Evolutionary conservation across 2,113 vertebrate species (phyloP).

Genomic region (Danionella cerebrum): DNA sequence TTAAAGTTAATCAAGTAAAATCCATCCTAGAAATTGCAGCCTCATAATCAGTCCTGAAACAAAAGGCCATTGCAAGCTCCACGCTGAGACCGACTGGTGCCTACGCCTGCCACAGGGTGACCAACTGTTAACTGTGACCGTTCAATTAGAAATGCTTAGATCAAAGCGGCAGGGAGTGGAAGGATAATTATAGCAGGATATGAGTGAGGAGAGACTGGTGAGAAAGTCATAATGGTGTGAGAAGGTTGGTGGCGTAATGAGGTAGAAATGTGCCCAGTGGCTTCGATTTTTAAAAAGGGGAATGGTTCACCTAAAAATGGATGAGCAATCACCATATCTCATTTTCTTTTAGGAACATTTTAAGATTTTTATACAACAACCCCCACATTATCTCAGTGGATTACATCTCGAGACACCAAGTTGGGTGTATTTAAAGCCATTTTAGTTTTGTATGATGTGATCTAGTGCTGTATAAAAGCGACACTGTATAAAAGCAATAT

Average conservation of each 20-base stretch:
- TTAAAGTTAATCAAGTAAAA: conserved; percentile 41
- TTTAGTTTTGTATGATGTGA: no score
- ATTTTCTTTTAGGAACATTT: no score
- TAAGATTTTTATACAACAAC: no score
- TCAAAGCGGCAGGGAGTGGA: background rate
- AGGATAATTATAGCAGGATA: background rate
- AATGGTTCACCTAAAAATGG: background rate
- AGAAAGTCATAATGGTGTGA: background rate
- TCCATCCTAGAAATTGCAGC: conserved; percentile 28
- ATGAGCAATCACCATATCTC: no score
- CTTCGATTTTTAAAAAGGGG: background rate
- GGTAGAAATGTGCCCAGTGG: background rate
- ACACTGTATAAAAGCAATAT: no score
- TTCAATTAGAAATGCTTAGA: conserved; percentile 16
- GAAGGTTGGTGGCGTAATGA: background rate
- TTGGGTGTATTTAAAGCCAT: no score
- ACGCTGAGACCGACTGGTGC: conserved; percentile 16
- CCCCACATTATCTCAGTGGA: no score
- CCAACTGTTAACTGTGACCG: conserved; percentile 19
- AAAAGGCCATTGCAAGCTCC: conserved; percentile 20
- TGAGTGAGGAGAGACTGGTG: background rate
- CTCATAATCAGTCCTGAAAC: conserved; percentile 34
- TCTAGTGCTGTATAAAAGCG: no score
- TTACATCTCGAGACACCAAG: no score
- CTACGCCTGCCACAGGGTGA: background rate